Evolutionary conservation across 1,140 invertebrate species (phyloP).

Genomic region (Trichonephila clavata): DNA sequence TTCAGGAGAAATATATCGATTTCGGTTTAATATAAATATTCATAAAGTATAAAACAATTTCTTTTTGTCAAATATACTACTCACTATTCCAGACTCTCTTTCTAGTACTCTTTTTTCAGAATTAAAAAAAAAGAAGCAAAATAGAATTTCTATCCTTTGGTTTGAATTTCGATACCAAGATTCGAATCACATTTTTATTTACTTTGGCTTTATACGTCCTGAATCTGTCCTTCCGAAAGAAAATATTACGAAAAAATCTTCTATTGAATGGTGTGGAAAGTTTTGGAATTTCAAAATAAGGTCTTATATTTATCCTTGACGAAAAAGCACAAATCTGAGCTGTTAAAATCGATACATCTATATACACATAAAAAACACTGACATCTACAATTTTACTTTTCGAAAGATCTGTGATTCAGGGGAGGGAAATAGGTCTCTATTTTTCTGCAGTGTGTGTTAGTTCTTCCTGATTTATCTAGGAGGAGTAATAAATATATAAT

Average conservation of each 20-base stretch:
- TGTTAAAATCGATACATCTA: constrained; percentile 54
- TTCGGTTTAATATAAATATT: no score
- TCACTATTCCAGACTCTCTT: no score
- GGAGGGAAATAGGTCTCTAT: not conserved
- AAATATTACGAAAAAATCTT: not conserved
- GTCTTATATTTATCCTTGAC: constrained; percentile 65
- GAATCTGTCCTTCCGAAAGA: constrained; percentile 15
- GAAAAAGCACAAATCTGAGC: constrained; percentile 56
- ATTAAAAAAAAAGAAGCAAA: not conserved
- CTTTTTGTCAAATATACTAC: no score
- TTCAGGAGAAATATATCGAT: no score
- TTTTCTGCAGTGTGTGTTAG: no score
- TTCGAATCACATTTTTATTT: constrained; percentile 41
- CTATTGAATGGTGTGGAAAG: constrained; percentile 16
- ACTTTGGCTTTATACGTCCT: not conserved
- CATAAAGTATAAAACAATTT: no score
- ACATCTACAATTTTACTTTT: constrained; percentile 48
- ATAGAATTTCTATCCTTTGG: not conserved
- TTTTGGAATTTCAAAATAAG: constrained; percentile 66
- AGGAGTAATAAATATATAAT: no score
- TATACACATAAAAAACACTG: constrained; percentile 38
- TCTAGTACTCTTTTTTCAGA: no score
- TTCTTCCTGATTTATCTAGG: no score
- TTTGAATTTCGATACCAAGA: not conserved
- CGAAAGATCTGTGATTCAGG: not conserved